A percentile compares a stretch with the other conserved stretches of the same genome.
Evolutionary conservation across 37 sponge, comb jelly and placozoan genomes (phyloP).

Genomic region (Amphimedon queenslandica): DNA sequence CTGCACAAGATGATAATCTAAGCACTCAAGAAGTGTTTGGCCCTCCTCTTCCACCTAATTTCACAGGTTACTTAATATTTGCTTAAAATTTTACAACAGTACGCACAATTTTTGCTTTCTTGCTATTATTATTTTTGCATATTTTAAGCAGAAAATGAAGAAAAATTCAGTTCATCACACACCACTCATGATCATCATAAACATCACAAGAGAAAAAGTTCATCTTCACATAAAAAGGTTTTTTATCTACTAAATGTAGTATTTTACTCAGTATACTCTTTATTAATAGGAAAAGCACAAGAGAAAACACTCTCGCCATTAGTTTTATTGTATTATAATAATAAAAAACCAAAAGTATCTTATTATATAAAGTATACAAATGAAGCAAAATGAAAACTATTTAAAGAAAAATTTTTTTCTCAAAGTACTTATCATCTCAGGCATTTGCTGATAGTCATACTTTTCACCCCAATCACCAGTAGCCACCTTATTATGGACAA

Average conservation of each 20-base stretch:
- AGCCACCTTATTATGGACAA: too few species aligned
- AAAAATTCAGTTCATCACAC: not conserved
- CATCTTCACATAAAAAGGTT: not conserved
- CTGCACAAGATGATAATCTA: not conserved
- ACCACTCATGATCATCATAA: not conserved
- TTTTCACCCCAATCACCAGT: too few species aligned
- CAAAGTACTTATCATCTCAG: too few species aligned
- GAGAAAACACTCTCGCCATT: too few species aligned
- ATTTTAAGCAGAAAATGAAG: not conserved
- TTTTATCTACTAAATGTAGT: slow-evolving; percentile 5
- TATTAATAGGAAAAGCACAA: slow-evolving; percentile 30
- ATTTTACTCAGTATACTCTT: slow-evolving; percentile 62
- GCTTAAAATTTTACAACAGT: not conserved
- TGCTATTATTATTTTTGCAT: not conserved
- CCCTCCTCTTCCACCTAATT: not conserved
- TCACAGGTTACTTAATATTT: too few species aligned
- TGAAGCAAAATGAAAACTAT: too few species aligned
- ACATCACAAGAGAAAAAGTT: not conserved
- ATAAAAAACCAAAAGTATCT: too few species aligned
- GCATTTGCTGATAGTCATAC: too few species aligned
- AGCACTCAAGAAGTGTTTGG: not conserved
- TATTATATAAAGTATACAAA: too few species aligned
- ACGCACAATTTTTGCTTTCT: not conserved
- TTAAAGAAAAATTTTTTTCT: too few species aligned
- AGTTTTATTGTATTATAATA: not conserved